phyloP scores from a whole-genome alignment of 1,140 invertebrate genomes.

The Patella vulgata region DNA sequence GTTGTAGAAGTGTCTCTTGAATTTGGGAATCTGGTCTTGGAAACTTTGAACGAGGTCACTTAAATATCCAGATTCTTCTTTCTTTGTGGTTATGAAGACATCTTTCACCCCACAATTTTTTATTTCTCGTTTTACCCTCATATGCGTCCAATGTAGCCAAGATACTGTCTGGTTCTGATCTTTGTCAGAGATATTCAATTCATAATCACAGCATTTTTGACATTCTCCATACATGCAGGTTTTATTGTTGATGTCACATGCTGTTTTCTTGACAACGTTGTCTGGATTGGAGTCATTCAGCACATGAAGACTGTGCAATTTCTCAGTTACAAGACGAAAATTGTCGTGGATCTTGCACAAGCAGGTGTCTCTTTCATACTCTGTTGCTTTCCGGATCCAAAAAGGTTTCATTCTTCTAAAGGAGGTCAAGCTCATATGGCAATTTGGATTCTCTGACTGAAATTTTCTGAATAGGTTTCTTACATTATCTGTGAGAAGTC shows the following conservation, averaged over 20 bases:
- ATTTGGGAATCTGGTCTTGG: conserved; percentile 15
- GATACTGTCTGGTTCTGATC: neutral
- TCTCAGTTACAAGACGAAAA: conserved; percentile 19
- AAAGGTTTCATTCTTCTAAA: conserved; percentile 31
- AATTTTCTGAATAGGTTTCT: conserved; percentile 25
- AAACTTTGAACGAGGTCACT: conserved; percentile 5
- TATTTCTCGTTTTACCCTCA: no score
- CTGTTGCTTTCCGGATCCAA: conserved; percentile 20
- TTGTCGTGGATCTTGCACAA: conserved; percentile 30
- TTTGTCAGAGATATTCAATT: neutral
- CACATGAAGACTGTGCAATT: conserved; percentile 1
- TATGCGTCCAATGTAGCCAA: no score
- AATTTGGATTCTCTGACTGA: conserved; percentile 20
- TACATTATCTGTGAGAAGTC: conserved; percentile 18
- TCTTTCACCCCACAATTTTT: no score
- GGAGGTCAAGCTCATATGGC: conserved; percentile 24
- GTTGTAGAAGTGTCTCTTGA: conserved; percentile 24
- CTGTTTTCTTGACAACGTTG: neutral
- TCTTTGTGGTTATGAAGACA: no score
- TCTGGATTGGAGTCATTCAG: conserved; percentile 10
- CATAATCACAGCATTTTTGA: conserved; percentile 19
- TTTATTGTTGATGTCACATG: conserved; percentile 8
- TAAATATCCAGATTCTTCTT: neutral
- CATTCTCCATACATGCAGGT: conserved; percentile 35
- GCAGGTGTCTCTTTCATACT: conserved; percentile 30